Evolutionary conservation across 2,888 invertebrate genomes (phyloP), one percentile per base, ranked within the genome.

Genomic region (Cerastis rubricosa): DNA sequence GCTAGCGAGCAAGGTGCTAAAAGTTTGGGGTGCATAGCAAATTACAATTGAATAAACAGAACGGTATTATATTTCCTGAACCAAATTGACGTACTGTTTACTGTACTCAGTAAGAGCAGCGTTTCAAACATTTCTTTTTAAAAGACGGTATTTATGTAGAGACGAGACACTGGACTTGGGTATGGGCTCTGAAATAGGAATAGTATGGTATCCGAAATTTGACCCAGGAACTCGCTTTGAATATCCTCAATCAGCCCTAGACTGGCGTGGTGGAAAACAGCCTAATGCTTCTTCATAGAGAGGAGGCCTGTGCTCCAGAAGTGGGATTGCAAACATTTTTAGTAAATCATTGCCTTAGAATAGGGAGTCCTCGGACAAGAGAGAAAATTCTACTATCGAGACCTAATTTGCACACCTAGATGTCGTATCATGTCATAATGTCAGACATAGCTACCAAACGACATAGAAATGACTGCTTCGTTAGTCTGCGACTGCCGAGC

Each of bases 41-140:
- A 69, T 76, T 59, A 64, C 57, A 76, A 81, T 65, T 76, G 59
- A 59, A 71, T 71, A 35, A 64, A 81, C 51, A 63, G 35, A 68
- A 64, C 40, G 25, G 25, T 4, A 54, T 61, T 25, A 45, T 2
- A 63, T 76, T 63, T 68, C 5, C 7, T 63, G 14, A 68, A 19
- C 17, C 25, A 47, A 77, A 63, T 35, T 25, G 51, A 8, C 14
- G 25, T 22, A 17, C 35, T 25, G 9, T 63, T 51, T 43, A 29
- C 14, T 74, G 17, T 45, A 47, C 5, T n/a, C 7, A 43, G 8
- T 14, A n/a, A 57, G 17, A 22, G 7, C 19, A 40, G 17, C 35
- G 8, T n/a, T 49, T 61, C 9, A 61, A 49, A 2, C 29, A 25
- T 67, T 47, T 5, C 2, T 71, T 74, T 45, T 17, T 57, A 19